Evolutionary conservation across 2,113 vertebrate genomes (phyloP).

Genomic region (Capreolus pygargus): DNA sequence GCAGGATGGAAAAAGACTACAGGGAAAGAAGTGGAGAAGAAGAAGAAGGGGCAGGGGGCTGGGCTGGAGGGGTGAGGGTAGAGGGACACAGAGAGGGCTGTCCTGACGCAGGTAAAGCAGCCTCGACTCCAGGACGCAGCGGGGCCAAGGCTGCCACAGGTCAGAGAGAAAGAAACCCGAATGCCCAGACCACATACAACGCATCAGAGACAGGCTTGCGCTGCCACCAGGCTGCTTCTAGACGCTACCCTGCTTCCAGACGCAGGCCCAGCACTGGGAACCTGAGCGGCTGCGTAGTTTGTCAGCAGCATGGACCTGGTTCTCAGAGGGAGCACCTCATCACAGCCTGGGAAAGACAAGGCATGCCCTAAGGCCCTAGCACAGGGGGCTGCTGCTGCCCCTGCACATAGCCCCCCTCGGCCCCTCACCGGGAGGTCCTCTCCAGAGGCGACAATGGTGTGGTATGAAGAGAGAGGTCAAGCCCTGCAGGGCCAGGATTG

Average conservation of each 20-base stretch:
- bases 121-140: neutral
- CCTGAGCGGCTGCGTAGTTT: too few species aligned
- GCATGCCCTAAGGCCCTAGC: neutral
- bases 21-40: neutral
- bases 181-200: neutral
- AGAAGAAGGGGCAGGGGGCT: neutral
- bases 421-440: neutral
- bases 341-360: neutral
- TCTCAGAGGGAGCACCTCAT: neutral
- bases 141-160: neutral
- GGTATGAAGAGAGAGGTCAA: neutral
- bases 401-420: neutral
- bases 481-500: neutral
- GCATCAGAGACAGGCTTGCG: too few species aligned
- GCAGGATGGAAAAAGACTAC: neutral
- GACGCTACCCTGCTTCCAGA: neutral
- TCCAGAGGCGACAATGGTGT: neutral
- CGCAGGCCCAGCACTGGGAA: neutral
- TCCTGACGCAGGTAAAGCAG: neutral
- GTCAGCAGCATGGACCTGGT: neutral
- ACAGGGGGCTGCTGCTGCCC: fast-evolving
- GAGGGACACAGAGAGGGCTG: fast-evolving
- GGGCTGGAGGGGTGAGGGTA: fast-evolving
- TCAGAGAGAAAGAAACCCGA: neutral
- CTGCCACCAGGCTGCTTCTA: neutral